Conservation (phyloP, 2,888 invertebrate species). For the Archips crataeganus region DNA sequence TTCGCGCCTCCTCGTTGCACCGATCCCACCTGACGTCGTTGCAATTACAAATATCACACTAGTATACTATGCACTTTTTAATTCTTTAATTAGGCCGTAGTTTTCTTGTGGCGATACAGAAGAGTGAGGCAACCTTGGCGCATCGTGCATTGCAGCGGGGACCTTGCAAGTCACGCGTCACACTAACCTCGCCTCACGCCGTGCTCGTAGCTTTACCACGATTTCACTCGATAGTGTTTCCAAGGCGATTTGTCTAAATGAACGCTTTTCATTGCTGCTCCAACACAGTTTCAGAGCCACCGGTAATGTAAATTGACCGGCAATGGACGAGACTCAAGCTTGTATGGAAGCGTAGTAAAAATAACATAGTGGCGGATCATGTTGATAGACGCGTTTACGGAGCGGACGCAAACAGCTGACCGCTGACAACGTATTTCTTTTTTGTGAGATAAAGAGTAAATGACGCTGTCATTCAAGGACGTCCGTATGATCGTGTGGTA, state of each 20-base stretch:
- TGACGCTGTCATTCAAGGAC: conserved; percentile 83
- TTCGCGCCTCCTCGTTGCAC: conserved; percentile 57
- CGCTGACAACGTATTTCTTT: conserved; percentile 75
- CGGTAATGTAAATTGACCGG: conserved; percentile 43
- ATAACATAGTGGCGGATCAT: conserved; percentile 58
- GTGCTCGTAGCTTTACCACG: conserved; percentile 74
- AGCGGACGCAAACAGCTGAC: conserved; percentile 84
- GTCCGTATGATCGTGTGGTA: conserved; percentile 71
- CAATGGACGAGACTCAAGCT: conserved; percentile 53
- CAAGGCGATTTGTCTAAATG: conserved; percentile 46
- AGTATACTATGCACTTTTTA: conserved; percentile 41
- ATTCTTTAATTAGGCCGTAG: conserved; percentile 54
- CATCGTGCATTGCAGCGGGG: conserved; percentile 85
- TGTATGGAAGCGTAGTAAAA: conserved; percentile 47
- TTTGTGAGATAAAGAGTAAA: conserved; percentile 78
- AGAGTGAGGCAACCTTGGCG: conserved; percentile 84
- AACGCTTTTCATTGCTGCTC: conserved; percentile 64
- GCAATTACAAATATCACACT: conserved; percentile 44
- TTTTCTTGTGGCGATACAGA: conserved; percentile 65
- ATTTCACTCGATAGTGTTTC: conserved; percentile 60
- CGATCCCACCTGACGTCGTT: conserved; percentile 29
- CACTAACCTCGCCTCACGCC: conserved; percentile 84
- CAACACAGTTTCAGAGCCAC: too few relatives aligned
- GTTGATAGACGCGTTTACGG: conserved; percentile 78
- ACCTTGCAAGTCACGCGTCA: conserved; percentile 87